These are phyloP conservation scores for Dryadula phaetusa DNA, from an alignment of 2,888 invertebrate species.

Conservation along the genomic window DNA sequence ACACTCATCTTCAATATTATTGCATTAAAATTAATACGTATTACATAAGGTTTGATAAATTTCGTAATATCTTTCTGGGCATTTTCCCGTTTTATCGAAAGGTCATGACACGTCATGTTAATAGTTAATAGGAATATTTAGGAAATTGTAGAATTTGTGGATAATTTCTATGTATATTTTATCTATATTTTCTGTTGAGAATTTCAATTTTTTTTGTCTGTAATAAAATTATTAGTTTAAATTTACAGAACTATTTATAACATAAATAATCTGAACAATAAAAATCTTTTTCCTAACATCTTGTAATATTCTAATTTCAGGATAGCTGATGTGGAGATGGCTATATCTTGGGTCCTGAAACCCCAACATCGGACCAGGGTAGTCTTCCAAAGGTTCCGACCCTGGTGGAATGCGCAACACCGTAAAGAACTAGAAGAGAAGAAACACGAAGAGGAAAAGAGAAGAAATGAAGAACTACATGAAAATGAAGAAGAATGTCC, in stretches of 20 bases:
- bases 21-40: neutral
- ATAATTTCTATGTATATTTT: no score
- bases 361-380: conserved; percentile 77
- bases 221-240: no score
- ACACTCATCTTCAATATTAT: no score
- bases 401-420: conserved; percentile 75
- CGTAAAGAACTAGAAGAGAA: conserved; percentile 69
- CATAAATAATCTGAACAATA: neutral
- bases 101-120: neutral
- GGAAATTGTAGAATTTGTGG: neutral
- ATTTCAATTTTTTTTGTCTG: no score
- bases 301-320: conserved; percentile 58
- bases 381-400: conserved; percentile 80
- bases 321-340: conserved; percentile 76
- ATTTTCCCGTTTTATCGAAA: neutral
- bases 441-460: conserved; percentile 46
- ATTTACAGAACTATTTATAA: no score
- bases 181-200: neutral
- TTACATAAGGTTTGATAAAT: conserved; percentile 5
- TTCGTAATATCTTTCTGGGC: neutral
- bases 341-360: conserved; percentile 79
- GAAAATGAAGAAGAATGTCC: neutral
- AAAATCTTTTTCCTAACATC: conserved; percentile 2
- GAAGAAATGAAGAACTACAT: conserved; percentile 9
- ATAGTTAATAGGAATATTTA: neutral